Evolutionary conservation across 2,113 vertebrate genomes (phyloP).

Genomic region (Argyrosomus japonicus): DNA sequence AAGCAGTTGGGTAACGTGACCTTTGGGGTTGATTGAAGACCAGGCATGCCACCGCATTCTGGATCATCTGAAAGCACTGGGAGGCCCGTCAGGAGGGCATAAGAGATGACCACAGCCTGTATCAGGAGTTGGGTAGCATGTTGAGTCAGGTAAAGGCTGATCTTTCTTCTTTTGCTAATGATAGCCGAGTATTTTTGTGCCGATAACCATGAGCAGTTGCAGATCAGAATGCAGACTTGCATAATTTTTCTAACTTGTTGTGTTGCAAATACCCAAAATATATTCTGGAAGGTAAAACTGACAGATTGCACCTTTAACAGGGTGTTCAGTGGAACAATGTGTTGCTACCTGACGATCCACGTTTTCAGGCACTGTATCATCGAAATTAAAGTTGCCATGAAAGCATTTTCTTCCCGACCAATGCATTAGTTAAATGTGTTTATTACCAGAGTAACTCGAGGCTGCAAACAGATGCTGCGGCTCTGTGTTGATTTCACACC

Average conservation of each 20-base stretch:
- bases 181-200: neutral
- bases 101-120: no score
- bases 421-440: neutral
- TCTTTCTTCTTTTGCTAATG: no score
- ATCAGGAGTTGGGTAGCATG: no score
- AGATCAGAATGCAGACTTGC: no score
- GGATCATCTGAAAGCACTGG: no score
- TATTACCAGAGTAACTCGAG: neutral
- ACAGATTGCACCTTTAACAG: neutral
- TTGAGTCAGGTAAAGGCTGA: no score
- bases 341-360: neutral
- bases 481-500: slow-evolving; percentile 58
- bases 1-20: no score
- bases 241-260: no score
- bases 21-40: no score
- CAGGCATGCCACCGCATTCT: no score
- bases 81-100: no score
- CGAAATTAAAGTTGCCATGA: neutral
- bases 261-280: no score
- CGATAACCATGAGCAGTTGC: neutral
- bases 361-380: neutral
- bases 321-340: neutral
- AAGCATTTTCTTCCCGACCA: slow-evolving; percentile 4
- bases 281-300: neutral
- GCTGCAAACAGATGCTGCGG: slow-evolving; percentile 49